Evolutionary conservation across 2,113 vertebrate species (phyloP).

Genomic region (Pardalotus punctatus): DNA sequence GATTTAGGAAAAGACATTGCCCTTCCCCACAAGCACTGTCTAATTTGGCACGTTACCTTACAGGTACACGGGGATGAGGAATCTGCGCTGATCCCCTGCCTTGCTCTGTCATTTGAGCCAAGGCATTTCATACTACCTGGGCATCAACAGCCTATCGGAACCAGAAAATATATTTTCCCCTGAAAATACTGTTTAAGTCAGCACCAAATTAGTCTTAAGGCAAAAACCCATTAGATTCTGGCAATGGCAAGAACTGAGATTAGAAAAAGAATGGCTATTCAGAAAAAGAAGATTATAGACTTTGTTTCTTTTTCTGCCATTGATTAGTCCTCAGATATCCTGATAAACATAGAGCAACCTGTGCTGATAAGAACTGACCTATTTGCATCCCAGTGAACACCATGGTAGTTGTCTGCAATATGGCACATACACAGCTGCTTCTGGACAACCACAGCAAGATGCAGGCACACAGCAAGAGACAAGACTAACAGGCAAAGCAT

Average conservation of each 20-base stretch:
- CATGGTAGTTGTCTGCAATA: not conserved
- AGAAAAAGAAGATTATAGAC: not conserved
- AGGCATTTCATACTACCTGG: not conserved
- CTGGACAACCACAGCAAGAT: not conserved
- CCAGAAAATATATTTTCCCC: not conserved
- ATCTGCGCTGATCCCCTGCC: not conserved
- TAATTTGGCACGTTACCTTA: not conserved
- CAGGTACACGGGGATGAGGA: not conserved
- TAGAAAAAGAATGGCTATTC: not conserved
- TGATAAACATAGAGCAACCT: not conserved
- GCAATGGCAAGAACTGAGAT: not conserved
- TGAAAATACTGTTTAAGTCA: not conserved
- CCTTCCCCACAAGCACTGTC: not conserved
- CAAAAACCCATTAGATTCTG: not conserved
- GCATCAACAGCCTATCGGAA: not conserved
- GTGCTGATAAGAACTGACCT: not conserved
- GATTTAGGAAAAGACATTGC: not conserved
- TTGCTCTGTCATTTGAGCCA: not conserved
- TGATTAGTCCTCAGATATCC: not conserved
- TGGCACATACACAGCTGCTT: rapidly evolving
- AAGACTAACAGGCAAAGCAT: not conserved
- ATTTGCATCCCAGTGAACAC: not conserved
- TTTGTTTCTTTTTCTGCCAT: not conserved
- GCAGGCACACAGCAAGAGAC: not conserved
- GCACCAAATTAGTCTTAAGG: not conserved